phyloP scores from a whole-genome alignment of 1,140 invertebrate species.

The Drosophila trapezifrons region DNA sequence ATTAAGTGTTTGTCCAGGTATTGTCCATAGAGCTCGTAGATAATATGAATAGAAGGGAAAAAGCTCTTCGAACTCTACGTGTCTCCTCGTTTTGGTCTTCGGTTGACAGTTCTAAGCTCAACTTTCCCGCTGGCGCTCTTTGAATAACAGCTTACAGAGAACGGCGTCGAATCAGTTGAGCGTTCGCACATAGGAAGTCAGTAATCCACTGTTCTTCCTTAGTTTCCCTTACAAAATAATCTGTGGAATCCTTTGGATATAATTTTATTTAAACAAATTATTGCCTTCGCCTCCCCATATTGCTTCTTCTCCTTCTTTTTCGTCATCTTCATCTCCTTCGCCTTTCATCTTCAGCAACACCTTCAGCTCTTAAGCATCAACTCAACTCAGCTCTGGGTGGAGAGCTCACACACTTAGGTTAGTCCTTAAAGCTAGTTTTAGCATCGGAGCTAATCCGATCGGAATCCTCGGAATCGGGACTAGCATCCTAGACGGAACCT shows the following conservation, averaged over 20 bases:
- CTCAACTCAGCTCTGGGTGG: constrained; percentile 14
- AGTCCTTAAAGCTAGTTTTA: constrained; percentile 72
- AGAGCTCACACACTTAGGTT: constrained; percentile 65
- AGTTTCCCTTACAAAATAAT: background rate
- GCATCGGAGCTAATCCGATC: constrained; percentile 34
- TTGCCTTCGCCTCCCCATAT: constrained; percentile 55
- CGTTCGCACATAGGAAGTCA: background rate
- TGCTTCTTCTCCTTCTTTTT: constrained; percentile 11
- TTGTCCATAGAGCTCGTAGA: no score
- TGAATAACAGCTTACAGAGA: no score
- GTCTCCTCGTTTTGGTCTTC: no score
- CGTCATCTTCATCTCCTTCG: background rate
- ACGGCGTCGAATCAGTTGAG: no score
- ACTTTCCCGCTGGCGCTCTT: no score
- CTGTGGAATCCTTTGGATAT: constrained; percentile 50
- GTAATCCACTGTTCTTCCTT: background rate
- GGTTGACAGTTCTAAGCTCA: no score
- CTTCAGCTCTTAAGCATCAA: constrained; percentile 1
- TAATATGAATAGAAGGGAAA: no score
- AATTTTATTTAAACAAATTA: constrained; percentile 70
- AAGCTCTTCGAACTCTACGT: no score
- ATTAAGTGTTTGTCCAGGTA: no score
- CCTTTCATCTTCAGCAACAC: constrained; percentile 13
- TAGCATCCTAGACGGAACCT: constrained; percentile 29
- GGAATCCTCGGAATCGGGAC: constrained; percentile 13